Evolutionary conservation across 2,888 invertebrate genomes (phyloP).

Genomic region (Amiota mariae): DNA sequence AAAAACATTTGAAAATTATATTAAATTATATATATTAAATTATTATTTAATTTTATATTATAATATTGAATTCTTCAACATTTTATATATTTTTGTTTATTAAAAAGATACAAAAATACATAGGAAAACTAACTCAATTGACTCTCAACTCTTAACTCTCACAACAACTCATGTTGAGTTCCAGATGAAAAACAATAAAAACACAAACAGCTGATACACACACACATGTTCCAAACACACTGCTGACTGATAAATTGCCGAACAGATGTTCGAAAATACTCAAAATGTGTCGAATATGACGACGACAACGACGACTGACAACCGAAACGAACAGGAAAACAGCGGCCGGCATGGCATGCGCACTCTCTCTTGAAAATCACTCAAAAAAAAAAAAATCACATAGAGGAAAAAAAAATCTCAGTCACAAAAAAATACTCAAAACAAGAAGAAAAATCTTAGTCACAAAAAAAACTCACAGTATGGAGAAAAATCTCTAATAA

Average conservation of each 20-base stretch:
- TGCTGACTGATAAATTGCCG: not conserved
- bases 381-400: too few relatives aligned
- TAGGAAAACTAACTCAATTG: not conserved
- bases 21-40: too few relatives aligned
- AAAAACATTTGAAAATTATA: too few relatives aligned
- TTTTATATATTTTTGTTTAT: too few relatives aligned
- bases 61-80: too few relatives aligned
- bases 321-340: not conserved
- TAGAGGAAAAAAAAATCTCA: too few relatives aligned
- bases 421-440: too few relatives aligned
- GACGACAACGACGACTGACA: not conserved
- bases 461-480: not conserved
- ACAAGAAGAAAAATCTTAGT: too few relatives aligned
- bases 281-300: not conserved
- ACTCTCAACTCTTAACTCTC: not conserved
- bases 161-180: not conserved
- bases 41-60: too few relatives aligned
- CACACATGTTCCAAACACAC: constrained; percentile 18
- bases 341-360: constrained; percentile 27
- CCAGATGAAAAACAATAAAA: not conserved
- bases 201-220: constrained; percentile 24
- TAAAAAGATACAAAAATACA: too few relatives aligned
- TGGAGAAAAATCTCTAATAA: not conserved
- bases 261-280: constrained; percentile 6
- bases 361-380: not conserved